Evolutionary conservation across 2,888 invertebrate species (phyloP).

Genomic region (Lycocerus yunnanus): DNA sequence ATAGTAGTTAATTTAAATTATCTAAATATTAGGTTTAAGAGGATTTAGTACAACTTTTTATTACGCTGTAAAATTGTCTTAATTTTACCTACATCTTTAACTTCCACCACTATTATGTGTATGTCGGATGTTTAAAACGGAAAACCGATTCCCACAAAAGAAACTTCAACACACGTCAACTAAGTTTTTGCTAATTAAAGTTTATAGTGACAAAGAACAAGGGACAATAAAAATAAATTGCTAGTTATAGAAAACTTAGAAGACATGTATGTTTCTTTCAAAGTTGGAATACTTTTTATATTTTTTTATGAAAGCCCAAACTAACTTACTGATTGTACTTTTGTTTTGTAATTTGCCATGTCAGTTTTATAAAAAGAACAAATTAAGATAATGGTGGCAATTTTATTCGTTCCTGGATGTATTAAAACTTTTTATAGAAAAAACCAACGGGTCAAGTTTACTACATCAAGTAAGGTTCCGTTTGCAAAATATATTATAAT

Average conservation of each 20-base stretch:
- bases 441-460: background rate
- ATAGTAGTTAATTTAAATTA: background rate
- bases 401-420: background rate
- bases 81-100: background rate
- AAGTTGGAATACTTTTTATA: background rate
- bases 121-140: background rate
- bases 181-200: constrained; percentile 6
- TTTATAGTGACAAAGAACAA: background rate
- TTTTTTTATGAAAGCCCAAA: background rate
- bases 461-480: background rate
- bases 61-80: background rate
- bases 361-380: background rate
- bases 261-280: background rate
- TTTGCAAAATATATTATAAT: background rate
- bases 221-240: constrained; percentile 4
- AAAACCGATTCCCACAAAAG: background rate
- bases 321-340: background rate
- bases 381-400: background rate
- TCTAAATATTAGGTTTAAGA: background rate
- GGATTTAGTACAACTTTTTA: background rate
- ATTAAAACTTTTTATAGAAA: background rate
- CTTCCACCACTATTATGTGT: background rate
- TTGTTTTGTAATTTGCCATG: background rate
- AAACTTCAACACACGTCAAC: background rate
- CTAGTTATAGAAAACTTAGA: background rate